Conservation (phyloP, 1,140 invertebrate species). For the Scaptodrosophila lebanonensis region DNA sequence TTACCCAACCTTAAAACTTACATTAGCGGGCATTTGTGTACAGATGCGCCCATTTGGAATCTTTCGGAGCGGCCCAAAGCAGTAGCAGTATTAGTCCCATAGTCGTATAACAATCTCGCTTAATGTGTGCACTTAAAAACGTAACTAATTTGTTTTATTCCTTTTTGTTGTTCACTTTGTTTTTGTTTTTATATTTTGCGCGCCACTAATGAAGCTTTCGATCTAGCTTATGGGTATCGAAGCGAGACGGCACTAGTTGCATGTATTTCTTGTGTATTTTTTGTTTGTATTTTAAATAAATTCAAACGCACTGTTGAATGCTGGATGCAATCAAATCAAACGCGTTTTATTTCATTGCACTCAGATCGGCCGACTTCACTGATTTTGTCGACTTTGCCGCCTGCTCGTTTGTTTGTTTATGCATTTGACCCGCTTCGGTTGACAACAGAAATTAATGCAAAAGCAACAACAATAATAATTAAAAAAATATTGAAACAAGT, state of each 20-base stretch:
- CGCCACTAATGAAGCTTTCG: constrained; percentile 38
- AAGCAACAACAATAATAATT: constrained; percentile 25
- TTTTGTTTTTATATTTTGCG: constrained; percentile 23
- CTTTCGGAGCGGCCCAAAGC: constrained; percentile 35
- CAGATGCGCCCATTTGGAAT: constrained; percentile 42
- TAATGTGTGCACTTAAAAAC: no score
- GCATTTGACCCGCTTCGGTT: constrained; percentile 65
- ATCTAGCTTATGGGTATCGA: constrained; percentile 11
- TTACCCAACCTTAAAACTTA: constrained; percentile 21
- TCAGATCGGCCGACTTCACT: no score
- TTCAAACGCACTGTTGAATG: no score
- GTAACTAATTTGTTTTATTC: constrained; percentile 30
- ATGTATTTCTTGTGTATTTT: no score
- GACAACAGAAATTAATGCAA: constrained; percentile 38
- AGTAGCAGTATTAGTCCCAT: constrained; percentile 23
- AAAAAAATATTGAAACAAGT: not conserved
- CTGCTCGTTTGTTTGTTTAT: constrained; percentile 52
- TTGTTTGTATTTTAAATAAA: constrained; percentile 18
- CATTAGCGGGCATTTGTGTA: constrained; percentile 63
- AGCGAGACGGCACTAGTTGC: constrained; percentile 48
- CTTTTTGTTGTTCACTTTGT: constrained; percentile 11
- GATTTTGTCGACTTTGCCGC: constrained; percentile 41
- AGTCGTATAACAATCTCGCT: no score
- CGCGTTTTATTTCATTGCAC: constrained; percentile 34
- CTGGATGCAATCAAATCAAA: constrained; percentile 32